A percentile compares a stretch with the other conserved stretches of the same genome.
These are phyloP conservation scores for Tethea ocularis DNA, from an alignment of 2,888 invertebrate species.

Conservation along the genomic window DNA sequence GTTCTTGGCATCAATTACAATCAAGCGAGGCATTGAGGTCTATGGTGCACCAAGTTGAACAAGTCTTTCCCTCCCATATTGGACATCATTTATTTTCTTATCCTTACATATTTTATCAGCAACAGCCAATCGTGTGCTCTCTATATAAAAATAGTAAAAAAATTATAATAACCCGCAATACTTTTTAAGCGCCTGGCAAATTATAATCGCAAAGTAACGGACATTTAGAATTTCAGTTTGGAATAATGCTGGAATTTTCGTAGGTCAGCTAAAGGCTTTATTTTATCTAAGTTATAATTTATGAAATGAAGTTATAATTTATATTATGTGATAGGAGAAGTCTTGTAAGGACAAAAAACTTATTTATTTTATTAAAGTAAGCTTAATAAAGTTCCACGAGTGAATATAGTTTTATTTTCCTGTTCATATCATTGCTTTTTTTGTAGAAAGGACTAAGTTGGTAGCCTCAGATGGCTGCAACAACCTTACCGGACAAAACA, in stretches of 20 bases:
- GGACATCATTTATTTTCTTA: no score
- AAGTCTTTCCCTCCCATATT: neutral
- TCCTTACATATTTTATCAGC: no score
- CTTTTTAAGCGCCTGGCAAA: neutral
- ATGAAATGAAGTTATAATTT: constrained; percentile 19
- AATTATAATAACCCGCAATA: neutral
- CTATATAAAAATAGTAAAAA: neutral
- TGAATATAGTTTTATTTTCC: constrained; percentile 5
- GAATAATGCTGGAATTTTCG: neutral
- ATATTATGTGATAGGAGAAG: constrained; percentile 35
- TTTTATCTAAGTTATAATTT: neutral
- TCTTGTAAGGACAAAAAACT: constrained; percentile 43
- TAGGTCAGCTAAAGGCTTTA: neutral
- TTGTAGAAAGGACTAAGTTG: no score
- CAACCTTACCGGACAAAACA: no score
- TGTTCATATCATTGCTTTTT: no score
- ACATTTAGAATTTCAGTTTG: neutral
- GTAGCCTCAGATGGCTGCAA: no score
- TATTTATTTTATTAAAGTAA: constrained; percentile 28
- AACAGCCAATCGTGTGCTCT: neutral
- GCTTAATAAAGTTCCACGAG: constrained; percentile 10
- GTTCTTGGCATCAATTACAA: constrained; percentile 54
- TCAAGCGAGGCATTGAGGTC: constrained; percentile 28
- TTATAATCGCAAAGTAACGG: neutral
- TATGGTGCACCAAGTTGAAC: neutral